Base-by-base conservation (phyloP, 2,888 invertebrate genomes). In the Campoletis raptor region DNA sequence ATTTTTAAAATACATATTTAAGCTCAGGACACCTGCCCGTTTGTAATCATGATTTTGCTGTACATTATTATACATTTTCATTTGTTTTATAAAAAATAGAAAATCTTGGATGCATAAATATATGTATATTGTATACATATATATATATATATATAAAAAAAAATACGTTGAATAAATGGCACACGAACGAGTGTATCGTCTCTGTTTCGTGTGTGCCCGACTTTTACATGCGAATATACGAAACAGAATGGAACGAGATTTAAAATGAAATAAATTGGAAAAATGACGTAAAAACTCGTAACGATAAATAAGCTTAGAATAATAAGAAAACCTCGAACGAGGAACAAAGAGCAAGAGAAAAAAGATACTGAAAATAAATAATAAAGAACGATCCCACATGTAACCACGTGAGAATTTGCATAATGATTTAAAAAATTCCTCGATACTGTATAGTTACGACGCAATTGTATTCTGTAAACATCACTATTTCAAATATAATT, bases 401-500 rank as follows among this genome's bases (percentile, higher is more conserved):
- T 86, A 86, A 83, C 76, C 83, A 78, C n/a, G 64, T 74, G 81
- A 82, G 82, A 84, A 67, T 86, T 84, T 83, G 61, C 52, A 87
- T 89, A 90, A 90, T 90, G 89, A 90, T 89, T 81, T 87, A 89
- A 83, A 83, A 87, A 89, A 90, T 89, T 91, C 87, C 89, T 91
- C 90, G 87, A 90, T 88, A 89, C 88, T 90, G 90, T 90, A 86
- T 86, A 91, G 90, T 90, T 88, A 88, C 90, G 89, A 89, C 90
- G 90, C 91, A 90, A 92, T 90, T 91, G 91, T 92, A 92, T 91
- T 90, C 91, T 91, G 91, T 92, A 92, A 92, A 91, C 91, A 91
- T 91, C 90, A 91, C 89, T 91, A 91, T 91, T 92, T 91, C 89
- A 92, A 91, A 92, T 92, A 92, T 92, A 88, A 91, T 91, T 87